A percentile compares a stretch with the other conserved stretches of the same genome.
phyloP scores from a whole-genome alignment of 1,140 invertebrate genomes.

The Temnothorax curvispinosus region DNA sequence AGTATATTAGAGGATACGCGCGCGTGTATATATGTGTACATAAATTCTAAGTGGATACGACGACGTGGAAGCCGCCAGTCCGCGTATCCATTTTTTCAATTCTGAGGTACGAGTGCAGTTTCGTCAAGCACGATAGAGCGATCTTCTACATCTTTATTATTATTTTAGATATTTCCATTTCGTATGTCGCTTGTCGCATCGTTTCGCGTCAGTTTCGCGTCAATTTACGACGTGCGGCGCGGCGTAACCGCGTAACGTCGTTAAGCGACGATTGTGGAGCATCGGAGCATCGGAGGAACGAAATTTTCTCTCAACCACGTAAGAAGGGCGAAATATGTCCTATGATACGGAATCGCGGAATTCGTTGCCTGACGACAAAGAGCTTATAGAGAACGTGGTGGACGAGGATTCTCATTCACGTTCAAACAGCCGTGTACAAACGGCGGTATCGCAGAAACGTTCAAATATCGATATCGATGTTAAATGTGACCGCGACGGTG shows the following conservation, averaged over 20 bases:
- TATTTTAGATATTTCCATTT: not conserved
- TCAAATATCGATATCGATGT: no score
- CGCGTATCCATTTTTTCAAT: no score
- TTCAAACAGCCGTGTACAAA: not conserved
- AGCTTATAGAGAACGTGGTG: not conserved
- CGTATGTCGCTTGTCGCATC: not conserved
- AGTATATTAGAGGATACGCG: not conserved
- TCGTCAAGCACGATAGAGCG: no score
- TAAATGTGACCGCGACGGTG: not conserved
- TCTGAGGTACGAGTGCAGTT: not conserved
- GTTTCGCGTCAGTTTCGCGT: no score
- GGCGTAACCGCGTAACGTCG: no score
- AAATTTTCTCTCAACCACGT: no score
- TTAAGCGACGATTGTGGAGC: no score
- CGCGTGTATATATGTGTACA: not conserved
- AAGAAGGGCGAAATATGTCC: not conserved
- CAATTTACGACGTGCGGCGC: no score
- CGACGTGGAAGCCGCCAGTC: not conserved
- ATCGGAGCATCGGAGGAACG: no score
- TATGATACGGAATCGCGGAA: not conserved
- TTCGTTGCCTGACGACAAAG: not conserved
- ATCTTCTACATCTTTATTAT: no score
- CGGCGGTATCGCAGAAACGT: not conserved
- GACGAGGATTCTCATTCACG: not conserved
- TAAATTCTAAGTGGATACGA: conserved; percentile 1